Evolutionary conservation across 2,888 invertebrate species (phyloP).

Genomic region (Yponomeuta sedellus): DNA sequence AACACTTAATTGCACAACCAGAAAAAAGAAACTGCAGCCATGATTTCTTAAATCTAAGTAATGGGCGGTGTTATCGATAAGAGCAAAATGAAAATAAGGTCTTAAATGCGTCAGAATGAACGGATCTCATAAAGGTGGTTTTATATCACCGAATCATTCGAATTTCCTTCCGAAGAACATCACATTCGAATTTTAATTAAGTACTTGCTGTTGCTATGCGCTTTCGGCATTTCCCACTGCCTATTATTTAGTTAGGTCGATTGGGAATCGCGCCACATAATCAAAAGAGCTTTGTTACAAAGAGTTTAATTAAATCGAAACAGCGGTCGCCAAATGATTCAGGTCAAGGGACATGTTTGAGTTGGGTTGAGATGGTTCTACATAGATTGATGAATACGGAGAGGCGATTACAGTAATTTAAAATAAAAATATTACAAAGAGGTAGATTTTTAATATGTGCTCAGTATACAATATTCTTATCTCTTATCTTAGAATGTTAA

Average conservation of each 20-base stretch:
- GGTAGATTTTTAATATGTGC: no score
- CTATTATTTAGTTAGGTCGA: background rate
- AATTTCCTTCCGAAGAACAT: background rate
- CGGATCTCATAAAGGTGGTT: background rate
- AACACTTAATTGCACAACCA: no score
- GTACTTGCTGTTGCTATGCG: background rate
- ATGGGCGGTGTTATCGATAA: no score
- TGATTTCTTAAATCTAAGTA: no score
- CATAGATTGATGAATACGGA: no score
- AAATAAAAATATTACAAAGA: no score
- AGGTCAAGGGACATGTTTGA: background rate
- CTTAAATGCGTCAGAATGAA: background rate
- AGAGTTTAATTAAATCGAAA: background rate
- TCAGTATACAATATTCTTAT: no score
- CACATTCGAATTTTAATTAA: background rate
- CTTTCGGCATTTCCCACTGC: background rate
- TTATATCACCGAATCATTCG: slow-evolving; percentile 1
- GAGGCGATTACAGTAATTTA: no score
- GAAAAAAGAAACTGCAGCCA: no score
- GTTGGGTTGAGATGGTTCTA: background rate
- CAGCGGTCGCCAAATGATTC: background rate
- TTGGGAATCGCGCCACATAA: background rate
- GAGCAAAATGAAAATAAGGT: no score
- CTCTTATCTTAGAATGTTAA: no score
- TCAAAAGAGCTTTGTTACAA: background rate